Evolutionary conservation across 1,140 invertebrate genomes (phyloP), one percentile per base, ranked within the genome.

Genomic region (Nasonia longicornis): DNA sequence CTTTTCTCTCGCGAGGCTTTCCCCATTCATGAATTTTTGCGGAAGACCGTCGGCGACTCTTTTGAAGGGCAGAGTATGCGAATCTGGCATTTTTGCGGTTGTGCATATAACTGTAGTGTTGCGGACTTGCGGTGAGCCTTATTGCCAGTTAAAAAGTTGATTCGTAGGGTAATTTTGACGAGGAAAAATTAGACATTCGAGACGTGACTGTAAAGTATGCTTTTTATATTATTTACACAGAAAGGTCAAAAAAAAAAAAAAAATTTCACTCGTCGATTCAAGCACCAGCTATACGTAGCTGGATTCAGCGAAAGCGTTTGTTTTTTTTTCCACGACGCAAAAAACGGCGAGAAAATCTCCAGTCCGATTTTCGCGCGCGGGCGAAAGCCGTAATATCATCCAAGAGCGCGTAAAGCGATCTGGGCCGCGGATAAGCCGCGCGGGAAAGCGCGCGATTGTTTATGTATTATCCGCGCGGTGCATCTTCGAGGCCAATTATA

Each of bases 371-470:
- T n/a, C 35, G n/a, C 12, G 22, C 26, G 42, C 26, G 26, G 38
- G 42, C 20, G 42, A 73, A 73, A 73, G 38, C 71, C 2, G 2
- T 42, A 42, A 42, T 42, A 42, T 38, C 4, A 58, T 14, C 48
- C 16, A 52, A 52, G 48, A 20, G 69, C 42, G 69, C 42, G 4
- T 35, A 35, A 3, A 35, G 31, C 31, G 71, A 73, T 73, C 38
- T 73, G 71, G 71, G 71, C 71, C 71, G 31, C 29, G 52, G 52
- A 75, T 75, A 75, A 75, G 48, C 12, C 20, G 42, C 20, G 42
- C 38, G 73, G 52, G 73, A 75, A 75, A 75, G 71, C 71, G 71
- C 71, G n/a, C 16, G n/a, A 71, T 31, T 38, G 31, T 35, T 20
- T 73, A 48, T 67, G n/a, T 67, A 29, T 11, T 52, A 52, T 52